Conservation (phyloP, 1,140 invertebrate genomes). For the Eurytemora carolleeae region DNA sequence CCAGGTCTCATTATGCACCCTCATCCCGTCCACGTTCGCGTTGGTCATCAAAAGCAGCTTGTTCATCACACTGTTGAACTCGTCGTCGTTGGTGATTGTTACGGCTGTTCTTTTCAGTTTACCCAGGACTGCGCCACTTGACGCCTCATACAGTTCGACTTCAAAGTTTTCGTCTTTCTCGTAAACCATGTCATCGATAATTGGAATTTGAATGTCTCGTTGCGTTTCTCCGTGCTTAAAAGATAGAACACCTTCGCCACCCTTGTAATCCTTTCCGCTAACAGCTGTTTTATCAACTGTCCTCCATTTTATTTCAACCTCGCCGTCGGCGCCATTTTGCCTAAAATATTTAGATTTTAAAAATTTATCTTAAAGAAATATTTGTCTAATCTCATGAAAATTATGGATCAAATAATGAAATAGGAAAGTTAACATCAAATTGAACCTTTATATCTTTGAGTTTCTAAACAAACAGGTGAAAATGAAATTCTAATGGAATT, state of each 20-base stretch:
- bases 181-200: slow-evolving; percentile 38
- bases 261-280: slow-evolving; percentile 33
- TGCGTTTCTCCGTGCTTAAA: slow-evolving; percentile 38
- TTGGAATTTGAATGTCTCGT: slow-evolving; percentile 34
- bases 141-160: slow-evolving; percentile 33
- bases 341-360: no score
- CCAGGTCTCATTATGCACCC: slow-evolving; percentile 36
- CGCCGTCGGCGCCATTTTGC: slow-evolving; percentile 35
- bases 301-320: slow-evolving; percentile 33
- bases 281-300: slow-evolving; percentile 39
- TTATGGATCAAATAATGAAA: no score
- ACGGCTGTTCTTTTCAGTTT: slow-evolving; percentile 35
- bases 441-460: no score
- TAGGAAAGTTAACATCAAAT: no score
- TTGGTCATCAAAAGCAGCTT: slow-evolving; percentile 35
- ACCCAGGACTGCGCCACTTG: slow-evolving; percentile 35
- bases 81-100: slow-evolving; percentile 45
- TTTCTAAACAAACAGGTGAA: no score
- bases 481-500: no score
- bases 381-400: no score
- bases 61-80: slow-evolving; percentile 38
- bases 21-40: slow-evolving; percentile 35
- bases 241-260: slow-evolving; percentile 31
- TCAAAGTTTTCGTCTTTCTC: slow-evolving; percentile 46
- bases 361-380: no score